Percentiles rank a stretch among this genome's conserved stretches.
Evolutionary conservation across 2,888 invertebrate genomes (phyloP).

Genomic region (Pediacus dermestoides): DNA sequence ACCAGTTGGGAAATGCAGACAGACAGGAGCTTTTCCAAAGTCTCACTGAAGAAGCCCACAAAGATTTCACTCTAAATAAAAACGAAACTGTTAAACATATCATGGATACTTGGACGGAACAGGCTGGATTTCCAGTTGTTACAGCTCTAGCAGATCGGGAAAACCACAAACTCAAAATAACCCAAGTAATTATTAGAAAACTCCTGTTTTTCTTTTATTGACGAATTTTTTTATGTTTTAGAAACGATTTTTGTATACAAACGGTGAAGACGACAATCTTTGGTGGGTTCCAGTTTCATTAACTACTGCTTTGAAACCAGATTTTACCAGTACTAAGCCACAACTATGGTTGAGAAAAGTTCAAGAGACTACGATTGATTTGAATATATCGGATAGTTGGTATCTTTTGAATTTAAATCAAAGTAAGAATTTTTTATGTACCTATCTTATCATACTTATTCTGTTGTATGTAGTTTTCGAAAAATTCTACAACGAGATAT

Average conservation of each 20-base stretch:
- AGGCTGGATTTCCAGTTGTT: constrained; percentile 67
- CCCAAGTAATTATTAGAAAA: constrained; percentile 43
- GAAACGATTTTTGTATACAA: constrained; percentile 41
- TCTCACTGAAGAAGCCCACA: constrained; percentile 57
- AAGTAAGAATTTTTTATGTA: no score
- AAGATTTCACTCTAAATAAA: constrained; percentile 40
- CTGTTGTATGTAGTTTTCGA: no score
- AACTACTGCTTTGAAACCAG: constrained; percentile 41
- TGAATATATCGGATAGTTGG: constrained; percentile 49
- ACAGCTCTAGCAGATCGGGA: constrained; percentile 52
- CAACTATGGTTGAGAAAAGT: constrained; percentile 53
- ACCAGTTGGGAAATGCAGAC: constrained; percentile 59
- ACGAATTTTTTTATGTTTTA: constrained; percentile 24
- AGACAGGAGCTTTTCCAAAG: constrained; percentile 67
- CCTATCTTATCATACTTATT: no score
- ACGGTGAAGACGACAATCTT: constrained; percentile 24
- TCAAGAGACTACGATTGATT: constrained; percentile 33
- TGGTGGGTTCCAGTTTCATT: constrained; percentile 56
- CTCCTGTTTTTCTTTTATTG: neutral
- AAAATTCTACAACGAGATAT: no score
- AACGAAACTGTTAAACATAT: constrained; percentile 55
- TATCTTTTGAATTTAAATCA: constrained; percentile 63
- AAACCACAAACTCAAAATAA: constrained; percentile 43
- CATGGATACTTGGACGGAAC: constrained; percentile 67
- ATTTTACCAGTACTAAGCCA: constrained; percentile 46